Conservation (phyloP, 2,113 vertebrate genomes). For the Rana temporaria region DNA sequence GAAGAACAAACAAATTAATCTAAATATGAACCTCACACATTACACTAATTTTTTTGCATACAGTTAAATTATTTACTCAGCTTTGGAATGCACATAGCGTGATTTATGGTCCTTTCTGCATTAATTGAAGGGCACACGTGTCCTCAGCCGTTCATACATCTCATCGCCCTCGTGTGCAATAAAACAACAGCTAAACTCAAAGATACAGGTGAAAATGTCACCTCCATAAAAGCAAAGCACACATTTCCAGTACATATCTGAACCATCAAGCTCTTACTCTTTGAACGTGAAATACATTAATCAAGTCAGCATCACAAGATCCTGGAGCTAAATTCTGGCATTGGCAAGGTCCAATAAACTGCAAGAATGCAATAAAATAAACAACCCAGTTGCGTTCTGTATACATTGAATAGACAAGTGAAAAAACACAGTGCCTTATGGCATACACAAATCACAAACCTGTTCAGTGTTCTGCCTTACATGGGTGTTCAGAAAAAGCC, state of each 20-base stretch:
- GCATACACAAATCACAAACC: slow-evolving; percentile 47
- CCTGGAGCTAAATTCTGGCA: slow-evolving; percentile 8
- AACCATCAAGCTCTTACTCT: slow-evolving; percentile 41
- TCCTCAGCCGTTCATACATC: not conserved
- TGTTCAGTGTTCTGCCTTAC: slow-evolving; percentile 31
- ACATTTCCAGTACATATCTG: slow-evolving; percentile 30
- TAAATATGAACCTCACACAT: not conserved
- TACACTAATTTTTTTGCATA: not conserved
- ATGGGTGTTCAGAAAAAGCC: slow-evolving; percentile 33
- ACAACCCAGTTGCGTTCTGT: slow-evolving; percentile 21
- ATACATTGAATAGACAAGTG: slow-evolving; percentile 32
- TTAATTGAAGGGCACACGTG: not conserved
- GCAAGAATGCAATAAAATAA: slow-evolving; percentile 44
- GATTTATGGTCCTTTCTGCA: not conserved
- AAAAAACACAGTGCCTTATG: slow-evolving; percentile 12
- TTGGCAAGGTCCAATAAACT: slow-evolving; percentile 40
- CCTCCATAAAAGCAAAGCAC: not conserved
- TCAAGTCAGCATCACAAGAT: slow-evolving; percentile 9
- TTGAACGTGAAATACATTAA: slow-evolving; percentile 22
- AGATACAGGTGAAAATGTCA: slow-evolving; percentile 21
- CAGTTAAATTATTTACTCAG: not conserved
- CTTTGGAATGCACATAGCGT: not conserved
- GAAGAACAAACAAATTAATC: not conserved
- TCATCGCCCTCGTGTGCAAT: slow-evolving; percentile 6
- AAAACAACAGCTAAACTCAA: not conserved